phyloP scores from a whole-genome alignment of 1,140 invertebrate species.

The Ceratosolen solmsi region DNA sequence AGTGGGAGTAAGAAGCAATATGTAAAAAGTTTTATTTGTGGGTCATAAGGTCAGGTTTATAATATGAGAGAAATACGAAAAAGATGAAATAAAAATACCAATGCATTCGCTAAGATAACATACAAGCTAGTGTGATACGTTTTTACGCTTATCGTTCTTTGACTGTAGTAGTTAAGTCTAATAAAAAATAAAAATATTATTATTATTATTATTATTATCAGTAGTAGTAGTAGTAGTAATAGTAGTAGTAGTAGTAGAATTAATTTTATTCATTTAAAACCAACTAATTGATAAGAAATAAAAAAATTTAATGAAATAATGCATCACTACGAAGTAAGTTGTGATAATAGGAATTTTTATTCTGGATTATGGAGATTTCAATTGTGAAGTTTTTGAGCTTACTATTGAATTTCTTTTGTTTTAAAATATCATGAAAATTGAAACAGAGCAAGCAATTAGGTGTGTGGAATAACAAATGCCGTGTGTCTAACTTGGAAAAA shows the following conservation, averaged over 20 bases:
- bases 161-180: constrained; percentile 64
- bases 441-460: too few species aligned
- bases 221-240: neutral
- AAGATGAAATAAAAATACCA: constrained; percentile 55
- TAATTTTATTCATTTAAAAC: neutral
- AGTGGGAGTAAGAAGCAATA: neutral
- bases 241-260: neutral
- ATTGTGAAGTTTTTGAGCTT: neutral
- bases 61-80: constrained; percentile 16
- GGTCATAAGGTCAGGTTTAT: neutral
- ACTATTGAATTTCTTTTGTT: neutral
- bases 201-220: constrained; percentile 11
- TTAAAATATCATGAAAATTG: neutral
- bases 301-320: neutral
- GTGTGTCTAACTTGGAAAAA: constrained; percentile 39
- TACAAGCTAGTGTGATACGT: constrained; percentile 69
- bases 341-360: neutral
- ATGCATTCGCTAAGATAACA: constrained; percentile 64
- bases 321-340: neutral
- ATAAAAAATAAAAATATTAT: constrained; percentile 50
- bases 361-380: neutral
- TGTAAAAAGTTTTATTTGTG: too few species aligned
- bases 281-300: neutral
- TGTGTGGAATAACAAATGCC: too few species aligned
- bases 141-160: constrained; percentile 67